Percentiles rank a stretch among this genome's conserved stretches.
Evolutionary conservation across 2,113 vertebrate species (phyloP).

Genomic region (Pluvialis apricaria): DNA sequence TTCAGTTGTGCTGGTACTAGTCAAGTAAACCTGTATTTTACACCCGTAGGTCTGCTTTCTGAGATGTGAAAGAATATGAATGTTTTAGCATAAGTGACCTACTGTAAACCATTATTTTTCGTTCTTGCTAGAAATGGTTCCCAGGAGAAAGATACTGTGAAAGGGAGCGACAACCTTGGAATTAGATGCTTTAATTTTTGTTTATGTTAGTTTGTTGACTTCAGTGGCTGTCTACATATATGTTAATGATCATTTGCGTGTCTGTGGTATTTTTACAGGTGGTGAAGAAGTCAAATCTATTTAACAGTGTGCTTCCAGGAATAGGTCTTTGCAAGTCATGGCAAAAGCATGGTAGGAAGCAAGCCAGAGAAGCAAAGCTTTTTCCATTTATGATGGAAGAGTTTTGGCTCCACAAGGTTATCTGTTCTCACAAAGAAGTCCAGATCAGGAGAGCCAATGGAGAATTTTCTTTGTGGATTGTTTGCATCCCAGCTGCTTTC

Average conservation of each 20-base stretch:
- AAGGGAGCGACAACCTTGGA: slow-evolving; percentile 62
- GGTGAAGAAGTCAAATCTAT: slow-evolving; percentile 28
- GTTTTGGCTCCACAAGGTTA: slow-evolving; percentile 9
- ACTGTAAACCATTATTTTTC: slow-evolving; percentile 1
- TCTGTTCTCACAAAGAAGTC: slow-evolving; percentile 23
- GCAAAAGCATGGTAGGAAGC: slow-evolving; percentile 24
- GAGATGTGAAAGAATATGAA: background rate
- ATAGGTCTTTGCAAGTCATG: slow-evolving; percentile 36
- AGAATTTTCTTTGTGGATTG: slow-evolving; percentile 28
- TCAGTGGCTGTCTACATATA: background rate
- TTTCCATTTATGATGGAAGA: background rate
- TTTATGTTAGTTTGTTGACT: background rate
- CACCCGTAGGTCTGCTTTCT: background rate
- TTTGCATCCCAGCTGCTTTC: slow-evolving; percentile 27
- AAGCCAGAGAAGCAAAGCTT: background rate
- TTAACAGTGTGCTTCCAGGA: slow-evolving; percentile 35
- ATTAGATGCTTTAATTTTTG: background rate
- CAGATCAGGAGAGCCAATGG: slow-evolving; percentile 2
- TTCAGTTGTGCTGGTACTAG: background rate
- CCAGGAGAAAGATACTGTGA: slow-evolving; percentile 59
- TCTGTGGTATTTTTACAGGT: slow-evolving; percentile 44
- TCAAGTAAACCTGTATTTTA: background rate
- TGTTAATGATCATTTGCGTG: slow-evolving; percentile 39
- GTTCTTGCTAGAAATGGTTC: slow-evolving; percentile 63
- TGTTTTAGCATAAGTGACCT: background rate